Conservation (phyloP, 2,888 invertebrate genomes). For the Biston betularia region DNA sequence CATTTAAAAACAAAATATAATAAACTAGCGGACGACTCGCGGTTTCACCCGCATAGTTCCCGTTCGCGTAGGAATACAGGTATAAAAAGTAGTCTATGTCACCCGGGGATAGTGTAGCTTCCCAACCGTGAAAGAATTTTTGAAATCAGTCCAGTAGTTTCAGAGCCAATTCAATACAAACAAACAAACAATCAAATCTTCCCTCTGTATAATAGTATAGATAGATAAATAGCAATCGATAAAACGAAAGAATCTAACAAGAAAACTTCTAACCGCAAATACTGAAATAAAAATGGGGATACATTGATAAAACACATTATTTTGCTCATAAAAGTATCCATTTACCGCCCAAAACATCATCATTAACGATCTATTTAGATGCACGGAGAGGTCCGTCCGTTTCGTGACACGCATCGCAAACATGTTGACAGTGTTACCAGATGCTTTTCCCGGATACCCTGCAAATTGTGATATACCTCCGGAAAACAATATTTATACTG, state of each 20-base stretch:
- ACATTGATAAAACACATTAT: slow-evolving; percentile 33
- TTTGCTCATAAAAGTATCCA: slow-evolving; percentile 44
- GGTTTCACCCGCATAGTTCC: no score
- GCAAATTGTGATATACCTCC: slow-evolving; percentile 8
- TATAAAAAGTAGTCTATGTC: no score
- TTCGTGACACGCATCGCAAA: slow-evolving; percentile 62
- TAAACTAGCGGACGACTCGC: no score
- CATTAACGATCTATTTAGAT: slow-evolving; percentile 67
- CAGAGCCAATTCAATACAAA: no score
- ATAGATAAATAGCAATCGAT: background rate
- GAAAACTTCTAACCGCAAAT: slow-evolving; percentile 15
- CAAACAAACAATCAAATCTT: no score
- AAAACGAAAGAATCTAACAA: slow-evolving; percentile 5
- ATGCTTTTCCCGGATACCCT: slow-evolving; percentile 6
- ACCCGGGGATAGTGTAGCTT: no score
- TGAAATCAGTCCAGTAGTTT: no score
- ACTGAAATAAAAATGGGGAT: slow-evolving; percentile 21
- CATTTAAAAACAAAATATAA: no score
- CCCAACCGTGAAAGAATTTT: no score
- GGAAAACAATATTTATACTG: slow-evolving; percentile 1
- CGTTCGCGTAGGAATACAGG: no score
- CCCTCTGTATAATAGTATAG: no score
- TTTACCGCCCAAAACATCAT: slow-evolving; percentile 56
- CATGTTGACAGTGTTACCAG: slow-evolving; percentile 28
- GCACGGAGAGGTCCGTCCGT: slow-evolving; percentile 48